Evolutionary conservation across 2,797 vertebrate species (phyloP).

Genomic region (Apogon hyalosoma): DNA sequence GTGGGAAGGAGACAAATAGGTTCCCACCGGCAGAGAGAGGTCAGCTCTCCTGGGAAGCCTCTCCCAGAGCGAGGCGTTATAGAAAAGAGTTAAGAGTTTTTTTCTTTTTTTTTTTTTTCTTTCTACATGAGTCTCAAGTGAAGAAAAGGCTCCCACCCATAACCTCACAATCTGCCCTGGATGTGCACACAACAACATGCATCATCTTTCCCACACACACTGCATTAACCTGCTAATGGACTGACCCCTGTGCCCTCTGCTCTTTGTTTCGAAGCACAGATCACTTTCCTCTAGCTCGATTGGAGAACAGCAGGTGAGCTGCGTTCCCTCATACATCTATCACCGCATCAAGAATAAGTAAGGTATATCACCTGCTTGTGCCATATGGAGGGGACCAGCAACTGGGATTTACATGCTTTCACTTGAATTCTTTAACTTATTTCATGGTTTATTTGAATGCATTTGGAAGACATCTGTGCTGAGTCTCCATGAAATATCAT

Average conservation of each 20-base stretch:
- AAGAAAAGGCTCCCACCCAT: slow-evolving; percentile 73
- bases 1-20: slow-evolving; percentile 70
- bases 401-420: slow-evolving; percentile 48
- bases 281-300: slow-evolving; percentile 63
- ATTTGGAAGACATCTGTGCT: not conserved
- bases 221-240: slow-evolving; percentile 73
- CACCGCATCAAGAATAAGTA: slow-evolving; percentile 41
- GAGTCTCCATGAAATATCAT: not conserved
- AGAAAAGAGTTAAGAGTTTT: slow-evolving; percentile 44
- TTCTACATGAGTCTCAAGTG: slow-evolving; percentile 33
- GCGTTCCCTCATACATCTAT: slow-evolving; percentile 52
- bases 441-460: not conserved
- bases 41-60: slow-evolving; percentile 73
- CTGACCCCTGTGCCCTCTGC: slow-evolving; percentile 43
- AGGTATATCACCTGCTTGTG: slow-evolving; percentile 41
- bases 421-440: slow-evolving; percentile 2
- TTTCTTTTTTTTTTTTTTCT: slow-evolving; percentile 36
- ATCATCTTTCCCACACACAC: slow-evolving; percentile 47
- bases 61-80: slow-evolving; percentile 60
- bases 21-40: slow-evolving; percentile 76
- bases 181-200: slow-evolving; percentile 50
- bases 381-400: slow-evolving; percentile 29
- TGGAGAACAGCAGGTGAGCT: slow-evolving; percentile 69
- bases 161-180: slow-evolving; percentile 53
- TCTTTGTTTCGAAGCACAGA: slow-evolving; percentile 68